Conservation (phyloP, 2,113 vertebrate species). For the Varanus komodoensis region DNA sequence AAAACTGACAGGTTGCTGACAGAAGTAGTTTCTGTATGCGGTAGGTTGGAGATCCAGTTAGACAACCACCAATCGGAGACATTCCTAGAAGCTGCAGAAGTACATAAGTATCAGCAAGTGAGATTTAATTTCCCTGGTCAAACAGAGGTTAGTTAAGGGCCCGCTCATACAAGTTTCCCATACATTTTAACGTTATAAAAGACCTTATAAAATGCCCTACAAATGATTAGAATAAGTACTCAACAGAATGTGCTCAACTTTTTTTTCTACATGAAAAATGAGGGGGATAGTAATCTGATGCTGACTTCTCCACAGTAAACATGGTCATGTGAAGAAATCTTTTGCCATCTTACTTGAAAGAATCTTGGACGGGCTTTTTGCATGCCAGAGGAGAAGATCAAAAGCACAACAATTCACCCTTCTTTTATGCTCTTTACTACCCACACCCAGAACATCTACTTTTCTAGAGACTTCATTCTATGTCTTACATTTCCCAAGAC, state of each 20-base stretch:
- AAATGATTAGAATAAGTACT: neutral
- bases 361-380: neutral
- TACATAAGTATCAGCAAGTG: conserved; percentile 35
- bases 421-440: neutral
- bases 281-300: neutral
- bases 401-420: neutral
- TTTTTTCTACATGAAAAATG: neutral
- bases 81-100: conserved; percentile 87
- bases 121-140: conserved; percentile 1
- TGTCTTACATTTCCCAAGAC: neutral
- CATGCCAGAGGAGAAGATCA: too few species aligned
- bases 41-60: conserved; percentile 91
- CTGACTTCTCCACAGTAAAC: neutral
- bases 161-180: neutral
- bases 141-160: neutral
- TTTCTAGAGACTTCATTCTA: neutral
- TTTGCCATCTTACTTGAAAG: neutral
- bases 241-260: neutral
- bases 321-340: neutral
- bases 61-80: conserved; percentile 97
- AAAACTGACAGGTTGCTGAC: conserved; percentile 20
- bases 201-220: neutral
- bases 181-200: neutral
- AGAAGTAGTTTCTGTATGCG: conserved; percentile 71
- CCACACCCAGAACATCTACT: neutral